Base-by-base conservation (phyloP, 1,140 invertebrate genomes). In the Parapsyche elsis region DNA sequence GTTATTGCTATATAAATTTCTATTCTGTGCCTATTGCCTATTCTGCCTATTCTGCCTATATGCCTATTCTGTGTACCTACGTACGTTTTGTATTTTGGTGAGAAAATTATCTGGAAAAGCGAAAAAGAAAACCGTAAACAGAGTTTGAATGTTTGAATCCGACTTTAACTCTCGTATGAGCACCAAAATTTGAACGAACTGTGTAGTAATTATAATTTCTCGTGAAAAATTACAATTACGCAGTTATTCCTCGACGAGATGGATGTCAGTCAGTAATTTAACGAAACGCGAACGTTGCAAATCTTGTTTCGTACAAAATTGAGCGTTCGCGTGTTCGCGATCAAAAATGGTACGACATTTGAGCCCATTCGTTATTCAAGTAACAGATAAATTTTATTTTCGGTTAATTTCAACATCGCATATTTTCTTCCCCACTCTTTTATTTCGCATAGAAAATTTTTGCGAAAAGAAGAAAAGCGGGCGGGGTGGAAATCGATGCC, bases 371-470 rank as follows among this genome's bases (percentile, higher is more conserved):
- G 19, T 61, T n/a, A 26, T 67, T 12, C 64, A 23, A 26, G 9
- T 14, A 26, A 67, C 12, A 67, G 64, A 67, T 23, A 26, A 26
- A 24, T 26, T 67, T 67, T 26, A 26, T 30, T 1, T 67, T 26
- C 24, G 9, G 21, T 24, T 67, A 67, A 67, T 67, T 67, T 24
- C 26, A 38, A 38, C 30, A 61, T 61, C 57, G 57, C 16, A 61
- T 21, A 19, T 53, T 14, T 12, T 12, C 57, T 1, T 19, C 16
- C 21, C 21, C 57, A 19, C 5, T 19, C n/a, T 5, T 19, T 19
- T 9, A 61, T 61, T 61, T 61, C 9, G 16, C 57, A 21, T 19
- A 61, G 30, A 61, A 61, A 19, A 61, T 61, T 61, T 21, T 5
- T 2, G 19, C 16, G 19, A 16, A 61, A 9, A 61, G 1, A 61